Evolutionary conservation across 2,797 vertebrate species (phyloP).

Genomic region (Labroides dimidiatus): DNA sequence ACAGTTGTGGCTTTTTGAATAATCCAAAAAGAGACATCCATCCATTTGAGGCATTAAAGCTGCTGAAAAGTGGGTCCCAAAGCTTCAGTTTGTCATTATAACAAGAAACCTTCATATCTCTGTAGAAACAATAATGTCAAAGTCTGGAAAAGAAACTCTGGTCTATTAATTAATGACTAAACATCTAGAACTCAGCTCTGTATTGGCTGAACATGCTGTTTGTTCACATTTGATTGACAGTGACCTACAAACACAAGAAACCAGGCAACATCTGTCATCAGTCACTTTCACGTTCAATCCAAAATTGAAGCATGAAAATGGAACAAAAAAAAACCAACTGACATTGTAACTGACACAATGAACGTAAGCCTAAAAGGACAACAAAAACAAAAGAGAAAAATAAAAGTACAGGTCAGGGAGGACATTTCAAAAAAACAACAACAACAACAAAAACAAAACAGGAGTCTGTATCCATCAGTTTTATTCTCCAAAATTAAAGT

Average conservation of each 20-base stretch:
- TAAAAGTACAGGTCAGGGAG: too few species aligned
- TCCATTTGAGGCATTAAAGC: background rate
- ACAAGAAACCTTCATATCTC: background rate
- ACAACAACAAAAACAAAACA: too few species aligned
- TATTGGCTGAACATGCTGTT: background rate
- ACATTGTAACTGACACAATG: too few species aligned
- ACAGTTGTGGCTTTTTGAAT: slow-evolving; percentile 4
- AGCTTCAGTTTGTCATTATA: background rate
- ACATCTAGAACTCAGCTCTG: too few species aligned
- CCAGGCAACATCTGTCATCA: background rate
- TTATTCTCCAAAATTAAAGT: too few species aligned
- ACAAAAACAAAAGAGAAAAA: too few species aligned
- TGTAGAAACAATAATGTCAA: background rate
- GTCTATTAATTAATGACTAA: background rate
- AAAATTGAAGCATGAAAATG: too few species aligned
- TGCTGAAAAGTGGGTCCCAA: slow-evolving; percentile 1
- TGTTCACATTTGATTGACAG: background rate
- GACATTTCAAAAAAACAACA: too few species aligned
- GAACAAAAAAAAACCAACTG: too few species aligned
- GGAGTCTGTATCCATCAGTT: too few species aligned
- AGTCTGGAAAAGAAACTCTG: background rate
- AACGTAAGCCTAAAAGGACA: too few species aligned
- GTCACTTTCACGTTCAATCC: background rate
- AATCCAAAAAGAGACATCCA: background rate
- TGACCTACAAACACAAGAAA: background rate